Conservation (phyloP, 2,888 invertebrate genomes). For the Plutella xylostella region DNA sequence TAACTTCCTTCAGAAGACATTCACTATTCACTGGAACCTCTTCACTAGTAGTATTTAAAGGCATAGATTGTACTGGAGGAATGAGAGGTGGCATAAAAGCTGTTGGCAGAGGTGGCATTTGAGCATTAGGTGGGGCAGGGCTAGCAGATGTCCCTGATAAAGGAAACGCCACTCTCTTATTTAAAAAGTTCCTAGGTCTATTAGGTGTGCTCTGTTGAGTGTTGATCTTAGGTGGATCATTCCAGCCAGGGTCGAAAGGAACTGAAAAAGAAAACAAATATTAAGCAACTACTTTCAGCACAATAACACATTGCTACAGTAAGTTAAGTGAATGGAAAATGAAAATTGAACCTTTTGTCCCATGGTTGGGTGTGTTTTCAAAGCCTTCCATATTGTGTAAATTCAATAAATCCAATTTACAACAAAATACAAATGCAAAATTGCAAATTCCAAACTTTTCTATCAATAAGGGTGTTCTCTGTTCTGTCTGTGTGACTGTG, state of each 20-base stretch:
- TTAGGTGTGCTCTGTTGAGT: constrained; percentile 44
- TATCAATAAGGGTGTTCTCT: no score
- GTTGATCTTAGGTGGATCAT: constrained; percentile 67
- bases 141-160: constrained; percentile 32
- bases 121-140: constrained; percentile 25
- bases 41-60: constrained; percentile 14
- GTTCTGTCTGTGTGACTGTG: no score
- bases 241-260: constrained; percentile 68
- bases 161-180: constrained; percentile 67
- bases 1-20: constrained; percentile 39
- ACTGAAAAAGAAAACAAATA: constrained; percentile 29
- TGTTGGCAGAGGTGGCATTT: constrained; percentile 36
- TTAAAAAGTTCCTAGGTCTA: constrained; percentile 55
- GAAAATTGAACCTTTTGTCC: not conserved
- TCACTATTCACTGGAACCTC: constrained; percentile 34
- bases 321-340: no score
- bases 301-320: no score
- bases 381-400: constrained; percentile 11
- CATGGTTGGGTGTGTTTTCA: constrained; percentile 11
- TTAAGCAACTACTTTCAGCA: no score
- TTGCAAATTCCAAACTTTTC: no score
- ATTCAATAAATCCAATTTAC: no score
- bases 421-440: no score
- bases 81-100: constrained; percentile 21
- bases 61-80: constrained; percentile 16